Base-by-base conservation (phyloP, 2,888 invertebrate genomes). In the Brassicogethes aeneus region DNA sequence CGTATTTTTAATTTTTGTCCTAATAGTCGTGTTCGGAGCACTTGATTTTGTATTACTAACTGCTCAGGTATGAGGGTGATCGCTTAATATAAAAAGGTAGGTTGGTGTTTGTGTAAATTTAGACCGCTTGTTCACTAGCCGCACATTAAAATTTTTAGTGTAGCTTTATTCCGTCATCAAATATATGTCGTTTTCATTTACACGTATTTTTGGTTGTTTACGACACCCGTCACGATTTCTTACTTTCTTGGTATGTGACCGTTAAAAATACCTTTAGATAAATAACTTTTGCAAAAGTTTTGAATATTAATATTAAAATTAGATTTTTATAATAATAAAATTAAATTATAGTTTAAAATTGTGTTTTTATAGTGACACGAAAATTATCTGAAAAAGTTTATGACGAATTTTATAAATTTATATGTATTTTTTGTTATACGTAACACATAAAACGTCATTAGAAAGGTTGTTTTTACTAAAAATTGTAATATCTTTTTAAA, bases 1-100 rank as follows among this genome's bases (percentile, higher is more conserved):
- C 44, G 41, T 47, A 49, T 42, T 49, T 50, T 48, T 47, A 46
- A 39, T 31, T 37, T 23, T 23, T 23, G 23, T 23, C 23, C 23
- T 10, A n/a, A n/a, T n/a, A n/a, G n/a, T n/a, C 12, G 34, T 23
- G 41, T 34, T 34, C 29, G 37, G 35, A 34, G 38, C 39, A 17
- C 36, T 39, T 36, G 36, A 34, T 43, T 40, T 30, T 13, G 34
- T 10, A 23, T 23, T 23, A 10, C 23, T 23, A 23, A 23, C 5
- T 23, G 10, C 5, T 23, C 23, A 23, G 23, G 23, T 23, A 23
- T 23, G 23, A 23, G 5, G 5, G 23, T 23, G 5, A 10, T 23
- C 23, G 5, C 5, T 7, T 23, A 23, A 23, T 7, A 23, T 7
- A 23, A 10, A 23, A 10, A 23, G 23, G 23, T 23, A 23, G 23